phyloP scores from a whole-genome alignment of 1,140 invertebrate species.

The Cyclargus thomasi region DNA sequence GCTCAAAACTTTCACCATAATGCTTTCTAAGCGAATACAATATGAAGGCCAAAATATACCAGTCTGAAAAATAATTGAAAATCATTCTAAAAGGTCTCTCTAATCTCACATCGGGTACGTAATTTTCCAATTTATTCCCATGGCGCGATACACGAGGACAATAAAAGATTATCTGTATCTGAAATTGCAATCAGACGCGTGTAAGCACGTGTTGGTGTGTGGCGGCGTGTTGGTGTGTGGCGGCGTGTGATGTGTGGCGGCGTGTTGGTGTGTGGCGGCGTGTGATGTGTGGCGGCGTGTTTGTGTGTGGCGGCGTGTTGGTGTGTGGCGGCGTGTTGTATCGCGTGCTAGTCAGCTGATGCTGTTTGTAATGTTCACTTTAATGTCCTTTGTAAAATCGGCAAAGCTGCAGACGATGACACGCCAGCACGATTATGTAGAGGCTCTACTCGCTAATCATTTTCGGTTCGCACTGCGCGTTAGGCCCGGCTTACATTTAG shows the following conservation, averaged over 20 bases:
- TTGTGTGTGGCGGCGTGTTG: not conserved
- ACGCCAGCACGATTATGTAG: too few relatives aligned
- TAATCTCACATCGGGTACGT: not conserved
- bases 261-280: not conserved
- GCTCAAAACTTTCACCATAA: not conserved
- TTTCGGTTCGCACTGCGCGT: too few relatives aligned
- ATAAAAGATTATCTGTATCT: slow-evolving; percentile 1
- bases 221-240: not conserved
- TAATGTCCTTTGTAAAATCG: too few relatives aligned
- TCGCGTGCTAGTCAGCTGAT: not conserved
- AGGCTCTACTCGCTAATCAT: too few relatives aligned
- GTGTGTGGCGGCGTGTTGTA: not conserved
- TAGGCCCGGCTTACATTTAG: too few relatives aligned
- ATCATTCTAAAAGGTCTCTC: too few relatives aligned
- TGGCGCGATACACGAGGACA: not conserved
- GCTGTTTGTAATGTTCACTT: not conserved
- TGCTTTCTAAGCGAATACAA: not conserved
- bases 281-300: not conserved
- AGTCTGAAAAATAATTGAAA: not conserved
- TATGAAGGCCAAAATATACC: not conserved
- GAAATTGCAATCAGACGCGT: slow-evolving; percentile 5
- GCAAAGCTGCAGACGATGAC: too few relatives aligned
- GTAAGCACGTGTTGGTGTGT: too few relatives aligned
- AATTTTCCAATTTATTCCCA: slow-evolving; percentile 5
- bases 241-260: not conserved